Evolutionary conservation across 2,797 vertebrate genomes (phyloP).

Genomic region (Spea hammondii): DNA sequence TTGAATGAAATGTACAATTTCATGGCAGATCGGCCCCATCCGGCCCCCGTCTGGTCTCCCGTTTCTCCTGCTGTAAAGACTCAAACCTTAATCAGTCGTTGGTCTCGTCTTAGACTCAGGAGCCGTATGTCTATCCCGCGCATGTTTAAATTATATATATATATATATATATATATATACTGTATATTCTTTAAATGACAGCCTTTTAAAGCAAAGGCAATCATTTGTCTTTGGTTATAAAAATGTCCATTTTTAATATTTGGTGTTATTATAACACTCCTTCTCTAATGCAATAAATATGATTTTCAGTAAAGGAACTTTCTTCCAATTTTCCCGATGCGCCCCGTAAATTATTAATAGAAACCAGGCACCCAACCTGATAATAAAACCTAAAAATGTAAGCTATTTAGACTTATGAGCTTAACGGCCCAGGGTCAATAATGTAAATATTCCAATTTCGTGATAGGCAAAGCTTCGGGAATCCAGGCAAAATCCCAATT

Average conservation of each 20-base stretch:
- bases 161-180: too few relatives aligned
- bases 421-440: conserved; percentile 43
- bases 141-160: too few relatives aligned
- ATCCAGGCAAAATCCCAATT: conserved; percentile 43
- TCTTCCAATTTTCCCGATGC: conserved; percentile 42
- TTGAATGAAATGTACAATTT: too few relatives aligned
- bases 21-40: too few relatives aligned
- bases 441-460: conserved; percentile 40
- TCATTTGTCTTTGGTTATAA: conserved; percentile 47
- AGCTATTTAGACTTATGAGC: conserved; percentile 41
- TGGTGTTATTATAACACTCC: conserved; percentile 34
- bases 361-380: conserved; percentile 40
- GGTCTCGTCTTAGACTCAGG: too few relatives aligned
- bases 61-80: too few relatives aligned
- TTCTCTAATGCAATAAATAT: conserved; percentile 29
- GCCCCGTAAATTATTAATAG: conserved; percentile 30
- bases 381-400: conserved; percentile 44
- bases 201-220: conserved; percentile 6
- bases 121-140: too few relatives aligned
- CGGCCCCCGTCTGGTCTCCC: too few relatives aligned
- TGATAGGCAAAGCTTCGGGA: conserved; percentile 32
- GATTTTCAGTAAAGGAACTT: conserved; percentile 42
- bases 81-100: too few relatives aligned
- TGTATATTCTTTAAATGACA: background rate
- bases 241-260: conserved; percentile 18